Conservation (phyloP, 2,113 vertebrate genomes). For the Clarias batrachus region DNA sequence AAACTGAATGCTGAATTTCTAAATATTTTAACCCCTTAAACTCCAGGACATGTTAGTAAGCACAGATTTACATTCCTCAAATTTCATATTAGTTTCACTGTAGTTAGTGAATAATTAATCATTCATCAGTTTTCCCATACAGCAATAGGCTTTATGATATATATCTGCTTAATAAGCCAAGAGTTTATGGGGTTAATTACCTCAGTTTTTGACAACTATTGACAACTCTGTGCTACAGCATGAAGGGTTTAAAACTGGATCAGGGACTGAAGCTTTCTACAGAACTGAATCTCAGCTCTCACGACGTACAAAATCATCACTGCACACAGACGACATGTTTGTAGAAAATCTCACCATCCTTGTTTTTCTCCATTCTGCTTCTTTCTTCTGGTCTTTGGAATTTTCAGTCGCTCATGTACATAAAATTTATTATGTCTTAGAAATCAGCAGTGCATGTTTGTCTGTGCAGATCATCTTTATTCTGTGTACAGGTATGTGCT, state of each 20-base stretch:
- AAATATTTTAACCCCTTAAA: slow-evolving; percentile 1
- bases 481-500: slow-evolving; percentile 33
- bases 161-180: not conserved
- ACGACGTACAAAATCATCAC: slow-evolving; percentile 8
- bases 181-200: not conserved
- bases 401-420: slow-evolving; percentile 51
- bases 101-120: not conserved
- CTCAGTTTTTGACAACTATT: not conserved
- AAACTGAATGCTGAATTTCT: not conserved
- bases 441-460: slow-evolving; percentile 68
- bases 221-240: not conserved
- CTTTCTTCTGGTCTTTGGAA: slow-evolving; percentile 34
- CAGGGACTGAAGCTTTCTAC: slow-evolving; percentile 70
- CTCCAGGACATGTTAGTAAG: not conserved
- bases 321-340: not conserved
- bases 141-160: not conserved
- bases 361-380: slow-evolving; percentile 29
- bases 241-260: slow-evolving; percentile 44
- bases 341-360: not conserved
- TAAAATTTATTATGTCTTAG: slow-evolving; percentile 63
- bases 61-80: not conserved
- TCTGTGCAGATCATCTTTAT: slow-evolving; percentile 58
- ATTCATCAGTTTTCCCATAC: not conserved
- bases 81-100: not conserved
- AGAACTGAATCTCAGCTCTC: slow-evolving; percentile 64